Conservation (phyloP, 2,888 invertebrate species). For the Cremastobaeus sp. region DNA sequence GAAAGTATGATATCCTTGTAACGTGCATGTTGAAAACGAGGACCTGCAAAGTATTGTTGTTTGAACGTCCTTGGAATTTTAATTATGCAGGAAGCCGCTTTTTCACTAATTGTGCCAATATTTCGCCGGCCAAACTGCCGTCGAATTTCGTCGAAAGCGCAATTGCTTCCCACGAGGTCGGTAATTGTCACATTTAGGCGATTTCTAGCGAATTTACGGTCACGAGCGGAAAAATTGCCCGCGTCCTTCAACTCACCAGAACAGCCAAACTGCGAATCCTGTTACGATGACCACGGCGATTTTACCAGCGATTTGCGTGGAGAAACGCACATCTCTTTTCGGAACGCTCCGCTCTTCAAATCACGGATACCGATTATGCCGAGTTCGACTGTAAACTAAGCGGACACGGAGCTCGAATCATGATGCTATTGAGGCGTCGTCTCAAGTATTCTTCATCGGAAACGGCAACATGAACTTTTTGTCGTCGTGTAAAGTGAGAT, state of each 20-base stretch:
- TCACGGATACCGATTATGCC: neutral
- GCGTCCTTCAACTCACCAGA: slow-evolving; percentile 13
- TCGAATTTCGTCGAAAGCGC: too few species aligned
- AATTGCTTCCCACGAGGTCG: too few species aligned
- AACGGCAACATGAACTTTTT: slow-evolving; percentile 30
- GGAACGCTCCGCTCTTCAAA: neutral
- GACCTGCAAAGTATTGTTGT: slow-evolving; percentile 37
- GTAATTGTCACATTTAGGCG: too few species aligned
- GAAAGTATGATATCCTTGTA: slow-evolving; percentile 57
- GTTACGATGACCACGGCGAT: neutral
- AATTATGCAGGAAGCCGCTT: neutral
- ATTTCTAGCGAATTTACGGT: too few species aligned
- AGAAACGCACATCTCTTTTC: slow-evolving; percentile 14
- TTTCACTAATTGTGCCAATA: neutral
- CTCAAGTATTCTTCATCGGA: slow-evolving; percentile 42
- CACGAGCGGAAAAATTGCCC: neutral
- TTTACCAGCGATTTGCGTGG: neutral
- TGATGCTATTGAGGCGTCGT: slow-evolving; percentile 35
- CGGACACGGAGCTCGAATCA: slow-evolving; percentile 15
- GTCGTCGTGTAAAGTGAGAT: slow-evolving; percentile 20
- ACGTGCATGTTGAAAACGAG: slow-evolving; percentile 51
- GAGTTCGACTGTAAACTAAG: slow-evolving; percentile 10
- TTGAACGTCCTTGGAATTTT: slow-evolving; percentile 8
- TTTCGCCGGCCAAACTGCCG: too few species aligned
- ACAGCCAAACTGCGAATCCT: slow-evolving; percentile 11